Evolutionary conservation across 1,140 invertebrate species (phyloP), one percentile per base, ranked within the genome.

Genomic region (Panonychus citri): DNA sequence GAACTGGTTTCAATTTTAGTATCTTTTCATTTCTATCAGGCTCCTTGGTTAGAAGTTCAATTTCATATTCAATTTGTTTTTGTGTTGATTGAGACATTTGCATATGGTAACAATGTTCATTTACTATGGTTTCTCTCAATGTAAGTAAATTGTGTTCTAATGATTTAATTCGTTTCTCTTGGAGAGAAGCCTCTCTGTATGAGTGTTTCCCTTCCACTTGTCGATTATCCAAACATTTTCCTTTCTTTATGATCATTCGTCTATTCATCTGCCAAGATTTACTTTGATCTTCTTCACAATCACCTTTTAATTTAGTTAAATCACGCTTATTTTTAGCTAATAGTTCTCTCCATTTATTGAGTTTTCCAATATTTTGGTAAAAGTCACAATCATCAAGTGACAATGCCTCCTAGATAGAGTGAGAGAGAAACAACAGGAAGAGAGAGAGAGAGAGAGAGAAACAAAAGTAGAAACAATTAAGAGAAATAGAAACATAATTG

Each of bases 341-440:
- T 8, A 34, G 15, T 52, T 60, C 55, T 13, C 52, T n/a, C 37
- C 42, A 54, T n/a, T 54, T 49, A 17, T 57, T 57, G 21, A 60
- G 46, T 42, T 56, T n/a, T 15, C 28, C 26, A 4, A 60, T 10
- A 21, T n/a, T 28, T 28, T 57, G 46, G 40, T 54, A 57, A 40
- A 59, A 53, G 24, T 54, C 42, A 34, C 28, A 53, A 7, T 24
- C 34, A 30, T 43, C 25, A 46, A 26, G 26, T 15, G 10, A 3
- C 24, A 46, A 7, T 4, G 25, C 24, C n/a, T 30, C 19, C 56
- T 57, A 53, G 12, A 34, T 34, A 12, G 5, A 12, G 30, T 34
- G 30, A 34, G 12, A 7, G 30, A 34, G 5, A 12, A 12, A 7
- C 0, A 5, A 34, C 30, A 34, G 30, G 30, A 34, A 34, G 12